Percentiles rank a stretch among this genome's conserved stretches.
Conservation (phyloP, 1,140 invertebrate genomes). For the Lysiphlebus fabarum region DNA sequence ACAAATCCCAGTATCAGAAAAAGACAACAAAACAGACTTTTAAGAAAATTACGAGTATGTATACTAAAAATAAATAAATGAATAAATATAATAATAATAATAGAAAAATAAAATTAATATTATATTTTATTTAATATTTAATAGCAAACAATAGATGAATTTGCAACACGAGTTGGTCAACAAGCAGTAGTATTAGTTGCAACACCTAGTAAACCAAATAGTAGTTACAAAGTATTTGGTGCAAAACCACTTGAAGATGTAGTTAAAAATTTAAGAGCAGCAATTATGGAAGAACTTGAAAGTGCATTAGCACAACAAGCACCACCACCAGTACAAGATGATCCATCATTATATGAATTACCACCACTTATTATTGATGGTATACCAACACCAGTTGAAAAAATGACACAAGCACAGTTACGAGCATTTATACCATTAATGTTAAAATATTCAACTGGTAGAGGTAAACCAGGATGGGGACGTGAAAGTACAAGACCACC, state of each 20-base stretch:
- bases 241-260: constrained; percentile 96
- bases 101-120: not conserved
- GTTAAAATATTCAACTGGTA: constrained; percentile 95
- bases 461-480: constrained; percentile 97
- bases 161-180: constrained; percentile 94
- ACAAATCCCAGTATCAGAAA: constrained; percentile 96
- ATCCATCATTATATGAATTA: constrained; percentile 89
- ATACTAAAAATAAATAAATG: no score
- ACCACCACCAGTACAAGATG: constrained; percentile 86
- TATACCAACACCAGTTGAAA: constrained; percentile 96
- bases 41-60: constrained; percentile 80
- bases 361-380: constrained; percentile 95
- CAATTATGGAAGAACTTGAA: constrained; percentile 94
- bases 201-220: constrained; percentile 93
- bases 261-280: constrained; percentile 81
- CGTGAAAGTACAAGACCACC: constrained; percentile 89
- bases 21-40: constrained; percentile 89
- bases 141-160: constrained; percentile 95
- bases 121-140: constrained; percentile 33
- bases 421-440: constrained; percentile 96
- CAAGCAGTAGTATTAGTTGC: constrained; percentile 94
- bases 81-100: not conserved
- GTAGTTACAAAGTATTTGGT: constrained; percentile 94
- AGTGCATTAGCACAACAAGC: constrained; percentile 89
- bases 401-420: constrained; percentile 97